Base-by-base conservation (phyloP, 2,113 vertebrate species). In the Mormoops blainvillei region DNA sequence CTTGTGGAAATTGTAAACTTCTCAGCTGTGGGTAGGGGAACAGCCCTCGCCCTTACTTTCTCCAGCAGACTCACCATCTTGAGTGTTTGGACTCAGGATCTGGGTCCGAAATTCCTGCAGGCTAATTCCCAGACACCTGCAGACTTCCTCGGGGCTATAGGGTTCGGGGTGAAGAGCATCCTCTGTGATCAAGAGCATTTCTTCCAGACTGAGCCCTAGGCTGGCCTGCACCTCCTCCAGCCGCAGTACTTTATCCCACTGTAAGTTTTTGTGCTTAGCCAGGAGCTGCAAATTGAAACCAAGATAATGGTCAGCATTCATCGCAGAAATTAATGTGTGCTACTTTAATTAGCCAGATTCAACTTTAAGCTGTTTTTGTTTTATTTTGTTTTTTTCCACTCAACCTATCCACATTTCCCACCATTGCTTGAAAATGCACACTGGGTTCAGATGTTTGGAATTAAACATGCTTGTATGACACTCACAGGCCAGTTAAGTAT, bases 141-240 rank as follows among this genome's bases (percentile, higher is more conserved):
- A 99, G 98, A 99, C 98, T 98, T 99, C 99, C 95, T 99, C 99
- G 48, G 98, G 33, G 98, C 98, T 99, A 97, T 99, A 99, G 16
- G 99, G 99, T 95, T 99, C 99, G 52, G 99, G 98, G 95, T 99
- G 99, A 95, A 99, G 98, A 94, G 98, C 98, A 48, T 99, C 98
- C 18, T 99, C 99, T 61, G 99, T 99, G 96, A 99, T 97, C 95
- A 97, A 76, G 97, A 99, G 97, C 99, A 99, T 99, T 97, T 99
- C 99, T 98, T 99, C 98, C 95, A 99, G 98, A 89, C 98, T 99
- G 36, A 99, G 97, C 73, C 98, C 98, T 48, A 99, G 98, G 86
- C 97, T 97, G 4, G 24, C 96, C 94, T 99, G 99, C n/a, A 99
- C 99, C 94, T 99, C 99, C 48, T 98, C 98, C 96, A 99, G 98